A percentile compares a stretch with the other conserved stretches of the same genome.
phyloP scores from a whole-genome alignment of 1,140 invertebrate genomes.

The Lasioglossum albipes region DNA sequence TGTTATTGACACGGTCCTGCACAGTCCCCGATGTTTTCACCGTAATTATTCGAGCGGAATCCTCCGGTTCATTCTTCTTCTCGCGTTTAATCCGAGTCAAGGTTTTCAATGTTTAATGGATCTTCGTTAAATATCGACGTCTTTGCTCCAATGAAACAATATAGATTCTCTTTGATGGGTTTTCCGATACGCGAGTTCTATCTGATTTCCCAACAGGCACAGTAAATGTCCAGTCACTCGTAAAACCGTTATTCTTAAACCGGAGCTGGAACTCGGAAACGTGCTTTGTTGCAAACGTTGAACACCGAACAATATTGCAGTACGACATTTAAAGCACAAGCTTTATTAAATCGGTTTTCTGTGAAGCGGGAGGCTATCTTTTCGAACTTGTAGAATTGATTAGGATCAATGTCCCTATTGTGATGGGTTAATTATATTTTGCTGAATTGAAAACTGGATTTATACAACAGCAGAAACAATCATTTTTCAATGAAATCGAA shows the following conservation, averaged over 20 bases:
- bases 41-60: conserved; percentile 10
- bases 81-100: neutral
- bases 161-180: conserved; percentile 12
- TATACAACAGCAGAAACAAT: no score
- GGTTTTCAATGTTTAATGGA: conserved; percentile 9
- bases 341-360: no score
- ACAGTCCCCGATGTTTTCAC: neutral
- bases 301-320: neutral
- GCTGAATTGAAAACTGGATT: no score
- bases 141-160: conserved; percentile 4
- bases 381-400: no score
- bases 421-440: no score
- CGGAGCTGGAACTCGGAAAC: neutral
- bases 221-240: neutral
- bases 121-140: conserved; percentile 15
- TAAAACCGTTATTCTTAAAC: conserved; percentile 4
- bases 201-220: conserved; percentile 19
- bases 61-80: neutral
- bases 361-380: no score
- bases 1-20: neutral
- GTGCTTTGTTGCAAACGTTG: neutral
- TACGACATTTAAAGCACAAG: no score
- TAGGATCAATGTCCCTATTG: no score
- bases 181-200: neutral
- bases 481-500: no score